phyloP scores from a whole-genome alignment of 2,888 invertebrate species.

The Isotomurus palustris region DNA sequence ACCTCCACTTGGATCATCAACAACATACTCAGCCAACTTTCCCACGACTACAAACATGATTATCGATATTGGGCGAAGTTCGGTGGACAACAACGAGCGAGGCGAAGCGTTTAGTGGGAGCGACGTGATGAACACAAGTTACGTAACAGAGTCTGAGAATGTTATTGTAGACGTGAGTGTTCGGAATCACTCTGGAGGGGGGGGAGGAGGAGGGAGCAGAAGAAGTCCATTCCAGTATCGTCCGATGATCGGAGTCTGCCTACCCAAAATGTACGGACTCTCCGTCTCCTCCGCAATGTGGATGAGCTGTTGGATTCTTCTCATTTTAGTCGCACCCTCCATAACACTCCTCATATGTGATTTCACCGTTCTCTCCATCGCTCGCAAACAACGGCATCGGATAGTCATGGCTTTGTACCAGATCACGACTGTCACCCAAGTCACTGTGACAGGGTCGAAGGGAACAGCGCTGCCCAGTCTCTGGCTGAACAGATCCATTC shows the following conservation, averaged over 20 bases:
- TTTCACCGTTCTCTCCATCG: constrained; percentile 53
- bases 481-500: constrained; percentile 43
- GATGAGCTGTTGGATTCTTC: constrained; percentile 44
- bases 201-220: neutral
- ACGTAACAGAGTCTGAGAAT: constrained; percentile 4
- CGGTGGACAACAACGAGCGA: neutral
- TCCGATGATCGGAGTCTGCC: constrained; percentile 37
- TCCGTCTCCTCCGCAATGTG: constrained; percentile 43
- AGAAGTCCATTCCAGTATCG: constrained; percentile 31
- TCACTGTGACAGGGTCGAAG: constrained; percentile 50
- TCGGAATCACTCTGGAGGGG: neutral
- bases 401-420: constrained; percentile 81
- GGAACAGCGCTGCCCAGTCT: constrained; percentile 42
- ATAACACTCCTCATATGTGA: constrained; percentile 46
- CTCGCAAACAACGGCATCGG: constrained; percentile 69
- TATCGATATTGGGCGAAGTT: constrained; percentile 4
- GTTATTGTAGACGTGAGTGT: neutral
- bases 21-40: neutral
- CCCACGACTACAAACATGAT: constrained; percentile 24
- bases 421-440: constrained; percentile 76
- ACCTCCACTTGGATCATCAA: neutral
- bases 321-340: constrained; percentile 46
- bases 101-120: neutral
- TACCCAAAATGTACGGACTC: constrained; percentile 39
- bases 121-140: neutral